Evolutionary conservation across 2,797 vertebrate genomes (phyloP).

Genomic region (Urocyon cinereoargenteus): DNA sequence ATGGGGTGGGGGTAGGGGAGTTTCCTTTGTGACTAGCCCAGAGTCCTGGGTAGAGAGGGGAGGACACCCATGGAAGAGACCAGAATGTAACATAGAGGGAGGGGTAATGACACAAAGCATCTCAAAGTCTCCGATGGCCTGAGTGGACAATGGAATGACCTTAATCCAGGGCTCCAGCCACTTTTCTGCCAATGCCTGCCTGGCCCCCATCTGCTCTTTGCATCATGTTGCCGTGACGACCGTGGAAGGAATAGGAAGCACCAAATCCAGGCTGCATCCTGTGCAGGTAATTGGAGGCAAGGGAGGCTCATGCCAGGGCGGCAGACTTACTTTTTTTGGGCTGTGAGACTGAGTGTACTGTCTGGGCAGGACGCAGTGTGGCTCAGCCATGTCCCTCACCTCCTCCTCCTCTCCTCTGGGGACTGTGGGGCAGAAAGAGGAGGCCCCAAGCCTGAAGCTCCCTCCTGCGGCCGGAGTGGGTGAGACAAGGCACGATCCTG

Average conservation of each 20-base stretch:
- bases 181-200: constrained; percentile 93
- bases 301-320: too few relatives aligned
- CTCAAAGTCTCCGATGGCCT: too few relatives aligned
- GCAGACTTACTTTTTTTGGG: neutral
- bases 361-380: neutral
- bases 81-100: neutral
- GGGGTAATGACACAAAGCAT: neutral
- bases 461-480: neutral
- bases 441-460: neutral
- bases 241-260: constrained; percentile 93
- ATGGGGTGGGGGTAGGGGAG: rapidly evolving
- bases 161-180: constrained; percentile 90
- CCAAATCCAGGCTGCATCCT: constrained; percentile 91
- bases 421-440: neutral
- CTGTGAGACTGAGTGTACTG: neutral
- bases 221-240: constrained; percentile 93
- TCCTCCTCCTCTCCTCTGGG: neutral
- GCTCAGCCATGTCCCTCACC: neutral
- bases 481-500: neutral
- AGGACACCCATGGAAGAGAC: neutral
- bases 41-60: neutral
- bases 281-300: constrained; percentile 88
- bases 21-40: neutral
- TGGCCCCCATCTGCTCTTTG: constrained; percentile 95
- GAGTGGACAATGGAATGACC: constrained; percentile 65